Evolutionary conservation across 2,113 vertebrate species (phyloP).

Genomic region (Lates calcarifer): DNA sequence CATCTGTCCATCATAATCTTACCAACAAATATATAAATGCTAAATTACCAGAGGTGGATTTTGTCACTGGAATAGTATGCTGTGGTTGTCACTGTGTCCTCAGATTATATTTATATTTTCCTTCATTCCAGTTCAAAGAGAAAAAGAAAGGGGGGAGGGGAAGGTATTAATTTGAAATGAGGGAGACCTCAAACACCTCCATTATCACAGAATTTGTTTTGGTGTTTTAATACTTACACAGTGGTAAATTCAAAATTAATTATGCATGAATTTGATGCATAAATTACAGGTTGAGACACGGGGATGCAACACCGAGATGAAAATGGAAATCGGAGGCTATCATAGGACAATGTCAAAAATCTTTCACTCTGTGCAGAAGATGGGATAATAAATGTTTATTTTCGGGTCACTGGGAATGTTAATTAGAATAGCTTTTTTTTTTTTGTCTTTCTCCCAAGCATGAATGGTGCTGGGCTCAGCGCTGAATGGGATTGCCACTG

Average conservation of each 20-base stretch:
- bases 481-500: constrained; percentile 78
- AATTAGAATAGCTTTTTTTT: constrained; percentile 88
- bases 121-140: constrained; percentile 17
- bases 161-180: constrained; percentile 76
- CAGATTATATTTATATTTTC: constrained; percentile 7
- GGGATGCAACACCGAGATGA: constrained; percentile 58
- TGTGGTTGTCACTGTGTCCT: constrained; percentile 2
- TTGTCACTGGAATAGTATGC: neutral
- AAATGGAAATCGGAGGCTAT: constrained; percentile 83
- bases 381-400: constrained; percentile 86
- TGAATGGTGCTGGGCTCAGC: constrained; percentile 72
- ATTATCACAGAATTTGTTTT: constrained; percentile 83
- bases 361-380: constrained; percentile 70
- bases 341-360: constrained; percentile 83
- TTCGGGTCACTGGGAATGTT: constrained; percentile 91
- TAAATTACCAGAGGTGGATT: neutral
- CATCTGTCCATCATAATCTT: neutral
- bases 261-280: constrained; percentile 88
- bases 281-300: constrained; percentile 78
- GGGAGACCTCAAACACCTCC: constrained; percentile 76
- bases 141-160: neutral
- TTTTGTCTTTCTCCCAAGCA: constrained; percentile 56
- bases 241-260: constrained; percentile 88
- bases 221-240: constrained; percentile 82
- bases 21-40: neutral